These are phyloP conservation scores for Nasonia giraulti DNA, from an alignment of 1,140 invertebrate species.

Conservation along the genomic window DNA sequence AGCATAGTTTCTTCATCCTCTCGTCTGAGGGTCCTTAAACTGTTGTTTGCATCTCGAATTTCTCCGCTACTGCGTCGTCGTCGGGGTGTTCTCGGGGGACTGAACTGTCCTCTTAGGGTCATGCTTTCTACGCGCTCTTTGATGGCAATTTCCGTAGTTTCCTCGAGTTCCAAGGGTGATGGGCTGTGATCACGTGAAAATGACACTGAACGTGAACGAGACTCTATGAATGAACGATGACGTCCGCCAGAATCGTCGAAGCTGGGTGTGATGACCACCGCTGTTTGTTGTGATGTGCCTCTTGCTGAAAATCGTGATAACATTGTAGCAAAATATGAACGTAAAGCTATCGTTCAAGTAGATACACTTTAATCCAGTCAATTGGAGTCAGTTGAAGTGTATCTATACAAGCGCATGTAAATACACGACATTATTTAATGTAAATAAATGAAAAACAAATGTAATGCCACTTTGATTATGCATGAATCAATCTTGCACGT, in stretches of 20 bases:
- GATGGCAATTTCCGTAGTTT: constrained; percentile 47
- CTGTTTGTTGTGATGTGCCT: background rate
- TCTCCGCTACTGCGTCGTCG: constrained; percentile 36
- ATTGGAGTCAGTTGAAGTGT: no score
- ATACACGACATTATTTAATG: background rate
- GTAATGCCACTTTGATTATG: no score
- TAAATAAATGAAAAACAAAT: no score
- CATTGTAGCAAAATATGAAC: background rate
- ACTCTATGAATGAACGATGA: constrained; percentile 11
- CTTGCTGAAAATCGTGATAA: constrained; percentile 19
- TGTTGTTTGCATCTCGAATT: background rate
- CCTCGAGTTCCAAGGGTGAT: constrained; percentile 52
- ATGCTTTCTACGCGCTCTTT: constrained; percentile 26
- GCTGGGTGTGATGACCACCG: constrained; percentile 31
- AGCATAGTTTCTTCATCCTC: constrained; percentile 64
- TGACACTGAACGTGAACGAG: background rate
- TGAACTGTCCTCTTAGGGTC: background rate
- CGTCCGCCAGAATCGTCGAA: constrained; percentile 51
- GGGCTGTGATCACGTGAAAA: constrained; percentile 52
- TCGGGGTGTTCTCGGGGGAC: background rate
- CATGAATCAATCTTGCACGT: no score
- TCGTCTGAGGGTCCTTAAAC: constrained; percentile 7
- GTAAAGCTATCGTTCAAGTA: background rate
- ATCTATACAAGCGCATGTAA: no score
- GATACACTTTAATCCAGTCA: no score